Evolutionary conservation across 2,888 invertebrate genomes (phyloP).

Genomic region (Trachelus stipa): DNA sequence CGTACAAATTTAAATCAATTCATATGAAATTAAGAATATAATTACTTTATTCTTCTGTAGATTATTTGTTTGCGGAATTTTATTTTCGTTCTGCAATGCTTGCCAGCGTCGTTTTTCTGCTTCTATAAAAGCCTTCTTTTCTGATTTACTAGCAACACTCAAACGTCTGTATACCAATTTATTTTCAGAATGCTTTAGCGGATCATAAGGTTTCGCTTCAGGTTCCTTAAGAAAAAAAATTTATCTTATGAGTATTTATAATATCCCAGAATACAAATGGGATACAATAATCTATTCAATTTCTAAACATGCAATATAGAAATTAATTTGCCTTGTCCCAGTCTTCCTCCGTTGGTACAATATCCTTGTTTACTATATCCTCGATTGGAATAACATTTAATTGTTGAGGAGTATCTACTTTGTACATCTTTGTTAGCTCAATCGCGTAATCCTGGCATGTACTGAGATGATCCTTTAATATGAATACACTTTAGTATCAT

Average conservation of each 20-base stretch:
- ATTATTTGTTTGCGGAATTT: not conserved
- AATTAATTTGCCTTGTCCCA: slow-evolving; percentile 23
- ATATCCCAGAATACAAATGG: slow-evolving; percentile 32
- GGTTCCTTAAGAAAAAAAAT: slow-evolving; percentile 29
- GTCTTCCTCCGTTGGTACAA: slow-evolving; percentile 21
- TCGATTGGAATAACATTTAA: slow-evolving; percentile 10
- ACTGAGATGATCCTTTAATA: too few relatives aligned
- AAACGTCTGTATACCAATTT: slow-evolving; percentile 23
- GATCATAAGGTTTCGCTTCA: slow-evolving; percentile 33
- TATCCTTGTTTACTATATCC: slow-evolving; percentile 15
- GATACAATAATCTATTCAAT: not conserved
- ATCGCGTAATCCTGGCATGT: too few relatives aligned
- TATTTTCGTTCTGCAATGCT: not conserved
- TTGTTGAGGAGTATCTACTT: too few relatives aligned
- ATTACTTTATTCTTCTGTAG: not conserved
- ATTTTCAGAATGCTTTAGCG: slow-evolving; percentile 24
- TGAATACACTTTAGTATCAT: too few relatives aligned
- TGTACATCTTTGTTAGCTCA: too few relatives aligned
- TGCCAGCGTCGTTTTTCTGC: not conserved
- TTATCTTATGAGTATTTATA: slow-evolving; percentile 15
- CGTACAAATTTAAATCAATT: too few relatives aligned
- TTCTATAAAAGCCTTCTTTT: not conserved
- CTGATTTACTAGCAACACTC: slow-evolving; percentile 33
- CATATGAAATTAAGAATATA: too few relatives aligned
- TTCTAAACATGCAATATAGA: slow-evolving; percentile 13